These are phyloP conservation scores for Odontamblyopus lacepedii DNA, from an alignment of 2,797 vertebrate genomes.

Conservation along the genomic window DNA sequence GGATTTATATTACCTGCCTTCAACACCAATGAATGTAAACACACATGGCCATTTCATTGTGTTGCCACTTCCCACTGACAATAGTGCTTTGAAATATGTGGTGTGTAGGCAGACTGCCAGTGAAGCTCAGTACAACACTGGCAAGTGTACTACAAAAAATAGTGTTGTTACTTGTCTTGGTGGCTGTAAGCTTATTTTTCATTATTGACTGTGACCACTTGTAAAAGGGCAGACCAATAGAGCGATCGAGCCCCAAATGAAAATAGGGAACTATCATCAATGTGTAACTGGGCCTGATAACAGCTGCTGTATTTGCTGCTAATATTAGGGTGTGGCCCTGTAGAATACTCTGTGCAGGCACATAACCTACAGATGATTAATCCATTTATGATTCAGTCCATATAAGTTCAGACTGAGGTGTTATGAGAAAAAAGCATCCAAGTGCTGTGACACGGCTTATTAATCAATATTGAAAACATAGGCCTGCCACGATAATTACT, in stretches of 20 bases:
- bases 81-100: constrained; percentile 49
- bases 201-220: constrained; percentile 26
- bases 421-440: neutral
- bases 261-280: constrained; percentile 72
- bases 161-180: no score
- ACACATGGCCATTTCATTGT: constrained; percentile 70
- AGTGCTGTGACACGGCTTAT: neutral
- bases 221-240: constrained; percentile 49
- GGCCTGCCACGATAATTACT: no score
- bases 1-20: constrained; percentile 73
- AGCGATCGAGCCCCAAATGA: constrained; percentile 49
- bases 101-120: constrained; percentile 19
- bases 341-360: constrained; percentile 14
- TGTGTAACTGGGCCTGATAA: constrained; percentile 77
- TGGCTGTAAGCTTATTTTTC: neutral
- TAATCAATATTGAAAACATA: neutral
- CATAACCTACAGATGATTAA: constrained; percentile 30
- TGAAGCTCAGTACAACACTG: constrained; percentile 5
- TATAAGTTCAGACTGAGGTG: constrained; percentile 2
- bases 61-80: constrained; percentile 66
- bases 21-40: constrained; percentile 66
- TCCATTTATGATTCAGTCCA: constrained; percentile 38
- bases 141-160: neutral
- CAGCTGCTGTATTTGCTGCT: constrained; percentile 55
- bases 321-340: constrained; percentile 59